Evolutionary conservation across 2,888 invertebrate species (phyloP), one percentile per base, ranked within the genome.

Genomic region (Xylocampa areola): DNA sequence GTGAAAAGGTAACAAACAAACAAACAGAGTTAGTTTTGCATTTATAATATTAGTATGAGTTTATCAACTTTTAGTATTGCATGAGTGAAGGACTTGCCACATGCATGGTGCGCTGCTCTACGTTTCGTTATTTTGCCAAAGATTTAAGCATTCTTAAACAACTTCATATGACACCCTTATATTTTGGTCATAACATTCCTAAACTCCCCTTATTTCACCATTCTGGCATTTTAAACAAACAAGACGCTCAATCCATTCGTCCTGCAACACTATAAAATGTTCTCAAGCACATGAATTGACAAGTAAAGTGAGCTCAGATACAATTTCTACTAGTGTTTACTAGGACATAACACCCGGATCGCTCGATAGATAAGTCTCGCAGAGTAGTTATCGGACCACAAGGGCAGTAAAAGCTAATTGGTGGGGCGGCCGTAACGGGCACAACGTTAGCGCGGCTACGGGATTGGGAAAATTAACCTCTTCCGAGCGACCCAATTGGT

Each of bases 401-500:
- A 89, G 88, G 85, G 90, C 83, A 89, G 90, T 92, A 90, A 92
- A 91, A 88, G 91, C 91, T 92, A 92, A 92, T 91, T 91, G 91
- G 88, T 77, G 82, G 87, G 88, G 87, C 79, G 88, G 90, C 81
- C 85, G 87, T 88, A 82, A 87, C 82, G 74, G 77, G 76, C 73
- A 75, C 73, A 79, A 71, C 85, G 84, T 85, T 86, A 85, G 82
- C 80, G 84, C 81, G 79, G 81, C 80, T 73, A 77, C 81, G 85
- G 87, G 87, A 91, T 89, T 89, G 88, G 84, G 84, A 86, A 89
- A 90, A 90, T 89, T 90, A 89, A 91, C 90, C 90, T 89, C 89
- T 88, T 91, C 88, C 88, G 84, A 81, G 86, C 83, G 77, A 83
- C 81, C 83, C 88, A 87, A 89, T 91, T 87, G 88, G 85, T 82